Evolutionary conservation across 2,113 vertebrate species (phyloP).

Genomic region (Cairina moschata): DNA sequence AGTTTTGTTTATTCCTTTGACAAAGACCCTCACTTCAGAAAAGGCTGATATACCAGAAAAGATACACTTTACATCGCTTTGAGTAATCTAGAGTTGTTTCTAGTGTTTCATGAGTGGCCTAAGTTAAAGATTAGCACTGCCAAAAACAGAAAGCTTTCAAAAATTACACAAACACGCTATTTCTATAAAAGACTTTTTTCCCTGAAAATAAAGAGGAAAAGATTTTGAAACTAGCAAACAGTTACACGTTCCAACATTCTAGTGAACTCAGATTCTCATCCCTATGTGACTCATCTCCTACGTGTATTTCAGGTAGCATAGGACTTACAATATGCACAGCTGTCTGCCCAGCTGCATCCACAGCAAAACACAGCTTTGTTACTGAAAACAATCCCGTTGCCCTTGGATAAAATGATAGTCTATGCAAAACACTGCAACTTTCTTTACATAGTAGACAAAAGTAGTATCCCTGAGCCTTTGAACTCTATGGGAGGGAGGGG

Average conservation of each 20-base stretch:
- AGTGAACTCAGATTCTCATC: not conserved
- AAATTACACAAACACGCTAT: not conserved
- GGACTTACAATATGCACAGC: not conserved
- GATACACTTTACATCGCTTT: not conserved
- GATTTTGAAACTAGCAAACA: not conserved
- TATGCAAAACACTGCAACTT: not conserved
- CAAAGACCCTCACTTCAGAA: not conserved
- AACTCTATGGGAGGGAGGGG: not conserved
- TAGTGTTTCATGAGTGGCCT: not conserved
- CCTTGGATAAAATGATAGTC: not conserved
- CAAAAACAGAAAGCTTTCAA: not conserved
- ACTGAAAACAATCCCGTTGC: not conserved
- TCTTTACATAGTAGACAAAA: not conserved
- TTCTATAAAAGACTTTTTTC: not conserved
- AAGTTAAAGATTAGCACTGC: not conserved
- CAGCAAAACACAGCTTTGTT: not conserved
- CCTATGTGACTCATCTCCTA: not conserved
- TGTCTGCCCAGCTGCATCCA: not conserved
- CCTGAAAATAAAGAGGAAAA: not conserved
- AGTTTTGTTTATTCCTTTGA: not conserved
- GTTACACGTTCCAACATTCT: not conserved
- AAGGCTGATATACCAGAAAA: not conserved
- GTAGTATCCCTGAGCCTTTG: not conserved
- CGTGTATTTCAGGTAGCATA: too few species aligned
- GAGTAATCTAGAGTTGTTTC: not conserved